Evolutionary conservation across 2,113 vertebrate species (phyloP).

Genomic region (Macrotus californicus): DNA sequence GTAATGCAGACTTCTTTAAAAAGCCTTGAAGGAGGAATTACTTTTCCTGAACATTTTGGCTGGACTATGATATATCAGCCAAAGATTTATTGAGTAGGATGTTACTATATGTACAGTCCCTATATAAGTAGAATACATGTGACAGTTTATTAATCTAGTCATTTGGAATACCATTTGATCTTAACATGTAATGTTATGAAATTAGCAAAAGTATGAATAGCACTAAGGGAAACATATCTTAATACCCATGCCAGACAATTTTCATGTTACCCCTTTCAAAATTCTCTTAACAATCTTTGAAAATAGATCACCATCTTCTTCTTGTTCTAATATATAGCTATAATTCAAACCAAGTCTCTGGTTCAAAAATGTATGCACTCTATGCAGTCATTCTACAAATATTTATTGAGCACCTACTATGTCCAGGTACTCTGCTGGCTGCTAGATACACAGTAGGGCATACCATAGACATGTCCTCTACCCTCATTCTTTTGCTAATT

Average conservation of each 20-base stretch:
- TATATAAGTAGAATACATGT: neutral
- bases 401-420: neutral
- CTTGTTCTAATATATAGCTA: neutral
- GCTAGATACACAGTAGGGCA: neutral
- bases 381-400: neutral
- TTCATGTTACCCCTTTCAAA: neutral
- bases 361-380: neutral
- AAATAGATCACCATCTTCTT: neutral
- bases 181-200: slow-evolving; percentile 28
- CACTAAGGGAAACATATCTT: neutral
- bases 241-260: neutral
- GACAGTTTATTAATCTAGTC: slow-evolving; percentile 21
- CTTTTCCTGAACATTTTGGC: slow-evolving; percentile 30
- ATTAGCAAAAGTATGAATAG: slow-evolving; percentile 20
- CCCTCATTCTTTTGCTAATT: neutral
- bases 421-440: neutral
- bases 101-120: neutral
- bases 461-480: neutral
- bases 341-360: neutral
- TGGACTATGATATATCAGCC: neutral
- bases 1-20: slow-evolving; percentile 24
- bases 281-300: neutral
- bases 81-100: neutral
- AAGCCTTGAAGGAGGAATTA: slow-evolving; percentile 25
- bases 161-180: neutral